These are phyloP conservation scores for Lytechinus pictus DNA, from an alignment of 35 echinoderm and acorn worm genomes.

Conservation along the genomic window DNA sequence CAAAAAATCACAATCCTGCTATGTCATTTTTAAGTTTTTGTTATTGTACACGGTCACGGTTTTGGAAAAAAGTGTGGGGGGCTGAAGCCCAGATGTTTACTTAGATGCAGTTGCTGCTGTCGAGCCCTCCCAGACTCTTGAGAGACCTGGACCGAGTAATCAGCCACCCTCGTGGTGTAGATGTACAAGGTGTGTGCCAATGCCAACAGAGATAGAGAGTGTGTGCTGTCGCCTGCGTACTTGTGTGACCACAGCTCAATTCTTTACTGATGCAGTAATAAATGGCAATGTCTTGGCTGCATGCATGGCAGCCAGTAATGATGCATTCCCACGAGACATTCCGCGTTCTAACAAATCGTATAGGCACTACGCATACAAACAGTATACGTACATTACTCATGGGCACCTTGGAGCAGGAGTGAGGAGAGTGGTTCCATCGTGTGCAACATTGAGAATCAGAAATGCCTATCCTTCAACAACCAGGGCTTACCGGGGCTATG, in stretches of 20 bases:
- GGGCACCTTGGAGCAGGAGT: neutral
- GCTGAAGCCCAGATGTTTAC: neutral
- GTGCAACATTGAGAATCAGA: neutral
- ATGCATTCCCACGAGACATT: too few species aligned
- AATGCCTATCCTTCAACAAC: neutral
- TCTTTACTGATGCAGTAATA: neutral
- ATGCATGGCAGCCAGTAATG: too few species aligned
- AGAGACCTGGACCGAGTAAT: neutral
- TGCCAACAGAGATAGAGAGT: conserved; percentile 14
- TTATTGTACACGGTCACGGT: too few species aligned
- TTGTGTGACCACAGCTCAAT: neutral
- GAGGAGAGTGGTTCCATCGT: neutral
- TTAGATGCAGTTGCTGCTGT: neutral
- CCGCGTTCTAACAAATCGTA: too few species aligned
- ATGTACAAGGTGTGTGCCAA: conserved; percentile 54
- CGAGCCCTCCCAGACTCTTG: neutral
- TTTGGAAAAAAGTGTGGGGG: too few species aligned
- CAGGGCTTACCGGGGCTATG: neutral
- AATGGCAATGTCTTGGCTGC: neutral
- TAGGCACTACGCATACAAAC: neutral
- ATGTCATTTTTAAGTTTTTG: too few species aligned
- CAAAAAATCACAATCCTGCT: too few species aligned
- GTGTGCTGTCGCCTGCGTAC: neutral
- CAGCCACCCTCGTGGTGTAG: neutral
- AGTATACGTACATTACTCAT: neutral